Conservation (phyloP, 2,113 vertebrate species). For the Herpetotheres cachinnans region DNA sequence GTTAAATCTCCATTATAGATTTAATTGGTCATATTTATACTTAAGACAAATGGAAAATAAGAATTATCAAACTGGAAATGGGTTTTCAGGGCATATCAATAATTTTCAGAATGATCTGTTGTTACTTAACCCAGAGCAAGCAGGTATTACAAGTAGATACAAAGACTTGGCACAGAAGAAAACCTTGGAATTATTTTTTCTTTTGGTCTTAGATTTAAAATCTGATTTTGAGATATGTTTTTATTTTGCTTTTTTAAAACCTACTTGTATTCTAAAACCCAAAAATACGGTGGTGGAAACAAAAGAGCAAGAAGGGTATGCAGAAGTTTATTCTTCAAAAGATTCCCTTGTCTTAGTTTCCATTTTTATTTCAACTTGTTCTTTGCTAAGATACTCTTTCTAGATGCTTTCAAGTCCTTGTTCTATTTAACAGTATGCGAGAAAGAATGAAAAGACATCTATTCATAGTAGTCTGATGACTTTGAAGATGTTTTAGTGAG, state of each 20-base stretch:
- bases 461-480: background rate
- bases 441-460: background rate
- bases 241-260: background rate
- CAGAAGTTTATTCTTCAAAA: background rate
- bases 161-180: background rate
- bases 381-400: background rate
- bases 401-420: constrained; percentile 10
- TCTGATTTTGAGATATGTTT: background rate
- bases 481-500: constrained; percentile 2
- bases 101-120: background rate
- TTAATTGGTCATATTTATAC: background rate
- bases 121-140: background rate
- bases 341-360: background rate
- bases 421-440: background rate
- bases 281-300: background rate
- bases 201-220: background rate
- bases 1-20: background rate
- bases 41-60: background rate
- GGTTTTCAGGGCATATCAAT: background rate
- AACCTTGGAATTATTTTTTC: background rate
- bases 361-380: background rate
- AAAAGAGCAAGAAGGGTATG: background rate
- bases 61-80: background rate
- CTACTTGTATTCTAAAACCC: background rate
- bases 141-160: background rate